Evolutionary conservation across 2,797 vertebrate species (phyloP), one percentile per base, ranked within the genome.

Genomic region (Melanotaenia trifasciata): DNA sequence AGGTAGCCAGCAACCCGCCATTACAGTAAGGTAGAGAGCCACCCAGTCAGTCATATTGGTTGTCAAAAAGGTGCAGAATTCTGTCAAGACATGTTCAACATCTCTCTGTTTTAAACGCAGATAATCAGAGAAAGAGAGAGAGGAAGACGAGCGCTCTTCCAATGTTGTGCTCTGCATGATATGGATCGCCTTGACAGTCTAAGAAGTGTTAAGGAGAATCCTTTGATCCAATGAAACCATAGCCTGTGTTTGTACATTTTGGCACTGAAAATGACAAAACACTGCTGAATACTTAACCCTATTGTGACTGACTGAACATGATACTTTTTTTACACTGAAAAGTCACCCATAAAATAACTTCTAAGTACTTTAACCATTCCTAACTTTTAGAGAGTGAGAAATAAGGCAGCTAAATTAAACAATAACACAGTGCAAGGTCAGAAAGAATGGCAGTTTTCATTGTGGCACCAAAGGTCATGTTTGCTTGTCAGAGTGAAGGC

Each of bases 401-500:
- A 84, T 79, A 86, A 76, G 62, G 67, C 84, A 69, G 69, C 64
- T 70, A 76, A 89, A 84, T 87, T 89, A 81, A 90, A 92, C 84
- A 90, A 87, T 79, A 92, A 79, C 75, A 87, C 75, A 16, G 71
- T 67, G 72, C 90, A 90, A 92, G 92, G 92, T 94, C 91, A 92
- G 76, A 84, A 90, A 90, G 90, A 93, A 91, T 87, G 78, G 80
- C 83, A 84, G 85, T 90, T 93, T 92, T 90, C 87, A 88, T 78
- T 75, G 90, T 84, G 88, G 90, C 93, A 87, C 88, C 84, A 93
- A 93, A 95, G 94, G 93, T 94, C 91, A 93, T 92, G 92, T 94
- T 94, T 94, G 92, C 93, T 94, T 92, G 91, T 93, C 92, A 93
- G 84, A 93, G 87, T 90, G 92, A 94, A 91, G 91, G 93, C 89